Evolutionary conservation across 2,113 vertebrate genomes (phyloP).

Genomic region (Setophaga petechia): DNA sequence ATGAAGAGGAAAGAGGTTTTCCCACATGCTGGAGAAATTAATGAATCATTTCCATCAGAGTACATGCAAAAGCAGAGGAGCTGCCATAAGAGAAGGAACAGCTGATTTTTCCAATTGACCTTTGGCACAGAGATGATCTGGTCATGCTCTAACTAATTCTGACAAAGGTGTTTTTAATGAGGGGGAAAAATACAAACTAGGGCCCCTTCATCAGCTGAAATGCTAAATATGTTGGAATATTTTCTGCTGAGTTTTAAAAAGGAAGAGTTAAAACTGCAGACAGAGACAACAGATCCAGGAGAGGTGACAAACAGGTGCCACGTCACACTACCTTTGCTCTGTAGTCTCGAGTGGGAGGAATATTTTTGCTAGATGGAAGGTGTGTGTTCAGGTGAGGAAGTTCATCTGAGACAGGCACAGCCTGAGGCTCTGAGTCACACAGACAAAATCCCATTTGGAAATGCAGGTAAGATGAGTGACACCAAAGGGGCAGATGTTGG

Average conservation of each 20-base stretch:
- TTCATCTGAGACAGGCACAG: neutral
- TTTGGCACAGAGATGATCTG: neutral
- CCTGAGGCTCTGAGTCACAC: neutral
- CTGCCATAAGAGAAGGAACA: neutral
- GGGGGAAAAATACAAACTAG: neutral
- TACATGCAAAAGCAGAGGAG: neutral
- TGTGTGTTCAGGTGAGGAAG: slow-evolving; percentile 5
- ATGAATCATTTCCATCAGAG: neutral
- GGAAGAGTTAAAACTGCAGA: neutral
- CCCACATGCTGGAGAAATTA: neutral
- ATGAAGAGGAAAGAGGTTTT: slow-evolving; percentile 33
- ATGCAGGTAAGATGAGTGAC: neutral
- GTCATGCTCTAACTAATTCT: neutral
- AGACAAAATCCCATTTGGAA: neutral
- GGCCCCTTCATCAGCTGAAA: neutral
- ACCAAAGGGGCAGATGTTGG: neutral
- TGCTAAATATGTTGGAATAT: neutral
- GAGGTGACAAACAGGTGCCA: neutral
- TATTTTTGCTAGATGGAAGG: neutral
- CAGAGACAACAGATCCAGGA: neutral
- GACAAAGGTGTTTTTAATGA: neutral
- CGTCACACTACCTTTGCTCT: neutral
- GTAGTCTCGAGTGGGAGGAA: slow-evolving; percentile 2
- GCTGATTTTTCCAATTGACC: neutral
- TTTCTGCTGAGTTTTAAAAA: neutral